These are phyloP conservation scores for Dryobates pubescens DNA, from an alignment of 2,797 vertebrate genomes.

Conservation along the genomic window DNA sequence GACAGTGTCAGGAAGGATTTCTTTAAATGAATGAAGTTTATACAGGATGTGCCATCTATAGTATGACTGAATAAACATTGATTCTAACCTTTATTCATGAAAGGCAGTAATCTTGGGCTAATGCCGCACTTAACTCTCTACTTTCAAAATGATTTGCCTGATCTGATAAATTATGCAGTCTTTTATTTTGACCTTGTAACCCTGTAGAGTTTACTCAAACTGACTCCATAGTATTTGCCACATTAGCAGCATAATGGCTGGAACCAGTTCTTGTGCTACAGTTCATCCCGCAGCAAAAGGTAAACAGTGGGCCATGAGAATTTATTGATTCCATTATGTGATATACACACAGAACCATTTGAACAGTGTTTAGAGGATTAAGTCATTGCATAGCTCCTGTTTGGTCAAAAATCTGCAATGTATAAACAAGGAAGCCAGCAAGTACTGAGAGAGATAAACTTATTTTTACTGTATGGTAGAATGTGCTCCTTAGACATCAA, in stretches of 20 bases:
- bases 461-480: slow-evolving; percentile 19
- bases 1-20: slow-evolving; percentile 50
- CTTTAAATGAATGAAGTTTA: slow-evolving; percentile 71
- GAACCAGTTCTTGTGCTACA: slow-evolving; percentile 23
- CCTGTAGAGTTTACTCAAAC: slow-evolving; percentile 70
- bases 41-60: slow-evolving; percentile 67
- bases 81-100: slow-evolving; percentile 73
- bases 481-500: slow-evolving; percentile 22
- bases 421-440: slow-evolving; percentile 48
- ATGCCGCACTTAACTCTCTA: slow-evolving; percentile 68
- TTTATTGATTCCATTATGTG: slow-evolving; percentile 45
- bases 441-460: slow-evolving; percentile 50
- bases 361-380: slow-evolving; percentile 28
- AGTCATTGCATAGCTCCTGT: slow-evolving; percentile 44
- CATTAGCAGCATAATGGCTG: slow-evolving; percentile 57
- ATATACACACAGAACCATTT: slow-evolving; percentile 47
- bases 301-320: slow-evolving; percentile 59
- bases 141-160: slow-evolving; percentile 71
- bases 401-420: slow-evolving; percentile 41
- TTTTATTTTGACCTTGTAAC: slow-evolving; percentile 75
- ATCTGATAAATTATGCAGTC: slow-evolving; percentile 79
- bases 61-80: slow-evolving; percentile 70
- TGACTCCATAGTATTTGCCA: slow-evolving; percentile 58
- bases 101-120: slow-evolving; percentile 58
- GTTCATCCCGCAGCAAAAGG: slow-evolving; percentile 42